These are phyloP conservation scores for Eristalis tenax DNA, from an alignment of 2,888 invertebrate species.

Conservation along the genomic window DNA sequence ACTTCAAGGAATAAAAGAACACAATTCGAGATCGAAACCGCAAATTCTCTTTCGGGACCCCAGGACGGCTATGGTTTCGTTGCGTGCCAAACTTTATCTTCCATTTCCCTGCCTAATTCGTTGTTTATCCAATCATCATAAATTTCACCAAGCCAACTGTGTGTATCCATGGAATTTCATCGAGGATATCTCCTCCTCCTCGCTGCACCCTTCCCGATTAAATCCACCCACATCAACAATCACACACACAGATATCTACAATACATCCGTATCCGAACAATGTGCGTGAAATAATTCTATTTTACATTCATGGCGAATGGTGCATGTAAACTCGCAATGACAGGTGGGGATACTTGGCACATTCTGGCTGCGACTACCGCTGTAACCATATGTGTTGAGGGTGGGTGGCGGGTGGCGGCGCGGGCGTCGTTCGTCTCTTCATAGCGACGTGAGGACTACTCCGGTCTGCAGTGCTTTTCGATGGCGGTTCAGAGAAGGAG, in stretches of 20 bases:
- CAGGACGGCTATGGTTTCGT: background rate
- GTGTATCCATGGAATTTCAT: slow-evolving; percentile 37
- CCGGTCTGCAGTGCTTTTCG: slow-evolving; percentile 1
- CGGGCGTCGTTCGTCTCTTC: background rate
- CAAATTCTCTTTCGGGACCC: background rate
- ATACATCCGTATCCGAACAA: slow-evolving; percentile 33
- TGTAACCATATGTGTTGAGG: slow-evolving; percentile 8
- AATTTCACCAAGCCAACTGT: slow-evolving; percentile 50
- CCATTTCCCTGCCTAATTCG: slow-evolving; percentile 23
- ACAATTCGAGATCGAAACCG: slow-evolving; percentile 14
- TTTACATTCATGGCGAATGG: slow-evolving; percentile 62
- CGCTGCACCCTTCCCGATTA: no score
- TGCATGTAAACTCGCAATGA: slow-evolving; percentile 56
- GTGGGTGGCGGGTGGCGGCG: no score
- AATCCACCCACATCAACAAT: background rate
- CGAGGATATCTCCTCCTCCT: background rate
- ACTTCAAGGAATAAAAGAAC: slow-evolving; percentile 6
- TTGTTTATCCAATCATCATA: slow-evolving; percentile 58
- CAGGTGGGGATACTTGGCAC: slow-evolving; percentile 55
- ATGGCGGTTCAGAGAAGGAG: slow-evolving; percentile 8
- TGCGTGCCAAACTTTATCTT: slow-evolving; percentile 6
- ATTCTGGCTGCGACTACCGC: slow-evolving; percentile 14
- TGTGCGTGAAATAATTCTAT: slow-evolving; percentile 66
- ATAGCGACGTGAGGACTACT: no score
- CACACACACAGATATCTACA: background rate